Evolutionary conservation across 2,113 vertebrate species (phyloP), one percentile per base, ranked within the genome.

Genomic region (Microcebus murinus): DNA sequence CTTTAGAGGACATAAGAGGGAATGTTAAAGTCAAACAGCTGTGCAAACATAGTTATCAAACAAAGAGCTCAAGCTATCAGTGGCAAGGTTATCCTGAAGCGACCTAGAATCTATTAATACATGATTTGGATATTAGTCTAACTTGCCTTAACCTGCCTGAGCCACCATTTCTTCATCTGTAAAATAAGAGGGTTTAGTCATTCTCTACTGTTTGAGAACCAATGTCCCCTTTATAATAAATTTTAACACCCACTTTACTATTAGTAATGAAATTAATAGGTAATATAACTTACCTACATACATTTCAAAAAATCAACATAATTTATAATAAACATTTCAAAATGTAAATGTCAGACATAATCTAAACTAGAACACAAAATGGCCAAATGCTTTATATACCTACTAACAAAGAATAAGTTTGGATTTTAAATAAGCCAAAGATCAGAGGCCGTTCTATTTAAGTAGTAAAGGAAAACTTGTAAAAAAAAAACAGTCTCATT

Each of bases 321-420:
- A 94, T 55, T 89, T 67, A 61, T 34, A 89, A 70, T 36, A n/a
- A 77, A n/a, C 52, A 85, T 85, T 80, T 80, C 36, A 88, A 88
- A 59, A 61, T 48, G 20, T 85, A 89, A 81, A 81, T 34, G 18
- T 20, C 73, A 91, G 95, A 67, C 0, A 27, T 39, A 36, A 36
- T 31, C 36, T 93, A 48, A 73, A 36, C 27, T 90, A 68, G 76
- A 50, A 87, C n/a, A 55, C 42, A 71, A 90, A 86, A 82, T 15
- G n/a, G 36, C 42, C 71, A 71, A 73, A 85, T 42, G 23, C 7
- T 83, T 85, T 45, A 52, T 48, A 17, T 39, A 73, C 7, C 15
- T 71, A 55, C 61, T 65, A 81, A 80, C 17, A 84, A 77, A 94
- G 45, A 88, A 52, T 59, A 85, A 57, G 80, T 76, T 67, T 89